A percentile compares a stretch with the other conserved stretches of the same genome.
phyloP scores from a whole-genome alignment of 2,113 vertebrate species.

The Mohoua ochrocephala region DNA sequence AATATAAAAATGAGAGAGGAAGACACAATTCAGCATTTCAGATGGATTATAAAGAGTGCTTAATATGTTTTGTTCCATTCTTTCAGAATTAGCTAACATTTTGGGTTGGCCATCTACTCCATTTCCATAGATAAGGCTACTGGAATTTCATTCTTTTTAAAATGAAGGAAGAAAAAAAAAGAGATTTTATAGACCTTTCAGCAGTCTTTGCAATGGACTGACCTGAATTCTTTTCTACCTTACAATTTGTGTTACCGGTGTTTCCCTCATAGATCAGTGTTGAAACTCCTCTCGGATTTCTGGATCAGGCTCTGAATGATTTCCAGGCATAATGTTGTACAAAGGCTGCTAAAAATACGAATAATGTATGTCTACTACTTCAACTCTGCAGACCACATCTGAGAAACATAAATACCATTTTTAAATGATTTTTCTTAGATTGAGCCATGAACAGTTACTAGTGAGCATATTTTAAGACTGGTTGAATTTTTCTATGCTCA shows the following conservation, averaged over 20 bases:
- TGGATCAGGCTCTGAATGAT: neutral
- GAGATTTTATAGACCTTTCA: neutral
- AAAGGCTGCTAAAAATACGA: neutral
- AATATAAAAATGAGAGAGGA: neutral
- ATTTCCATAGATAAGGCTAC: neutral
- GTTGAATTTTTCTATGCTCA: neutral
- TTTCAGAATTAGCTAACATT: neutral
- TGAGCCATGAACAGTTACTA: neutral
- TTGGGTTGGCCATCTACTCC: neutral
- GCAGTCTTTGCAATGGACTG: neutral
- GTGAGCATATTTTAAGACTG: neutral
- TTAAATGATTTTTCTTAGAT: neutral
- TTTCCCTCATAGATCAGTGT: neutral
- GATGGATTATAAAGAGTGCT: neutral
- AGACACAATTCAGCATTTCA: neutral
- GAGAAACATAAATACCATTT: neutral
- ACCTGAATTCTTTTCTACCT: neutral
- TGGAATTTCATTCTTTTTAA: neutral
- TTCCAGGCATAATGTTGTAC: neutral
- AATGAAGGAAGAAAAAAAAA: neutral
- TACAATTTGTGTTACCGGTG: neutral
- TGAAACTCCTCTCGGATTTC: neutral
- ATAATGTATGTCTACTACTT: neutral
- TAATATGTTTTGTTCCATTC: neutral
- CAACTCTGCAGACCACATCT: neutral